These are phyloP conservation scores for Tor tambroides DNA, from an alignment of 2,113 vertebrate species.

Conservation along the genomic window DNA sequence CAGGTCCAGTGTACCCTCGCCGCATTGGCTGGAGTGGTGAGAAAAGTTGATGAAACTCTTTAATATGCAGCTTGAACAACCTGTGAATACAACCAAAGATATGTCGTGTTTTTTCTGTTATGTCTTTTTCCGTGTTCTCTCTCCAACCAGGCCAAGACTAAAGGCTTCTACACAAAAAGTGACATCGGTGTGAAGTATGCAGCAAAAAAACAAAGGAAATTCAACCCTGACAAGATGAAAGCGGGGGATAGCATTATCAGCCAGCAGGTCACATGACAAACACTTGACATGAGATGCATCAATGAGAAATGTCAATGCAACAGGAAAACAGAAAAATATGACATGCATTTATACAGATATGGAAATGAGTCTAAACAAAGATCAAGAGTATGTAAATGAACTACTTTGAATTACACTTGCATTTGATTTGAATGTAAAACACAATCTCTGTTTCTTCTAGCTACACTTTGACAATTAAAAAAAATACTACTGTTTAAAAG, in stretches of 20 bases:
- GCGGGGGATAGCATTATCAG: conserved; percentile 90
- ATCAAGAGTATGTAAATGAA: background rate
- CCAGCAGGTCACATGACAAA: conserved; percentile 79
- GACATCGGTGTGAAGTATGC: conserved; percentile 88
- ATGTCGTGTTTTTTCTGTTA: background rate
- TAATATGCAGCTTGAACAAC: background rate
- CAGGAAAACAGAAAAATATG: background rate
- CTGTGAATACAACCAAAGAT: background rate
- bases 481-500: background rate
- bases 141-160: conserved; percentile 84
- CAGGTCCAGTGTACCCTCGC: conserved; percentile 90
- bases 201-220: conserved; percentile 85
- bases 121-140: background rate
- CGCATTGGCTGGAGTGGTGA: conserved; percentile 90
- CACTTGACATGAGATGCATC: background rate
- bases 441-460: background rate
- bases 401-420: background rate
- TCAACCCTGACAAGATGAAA: conserved; percentile 83
- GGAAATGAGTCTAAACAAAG: background rate
- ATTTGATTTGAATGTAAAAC: background rate
- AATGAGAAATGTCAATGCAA: background rate
- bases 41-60: conserved; percentile 38
- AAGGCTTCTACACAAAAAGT: conserved; percentile 84
- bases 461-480: background rate
- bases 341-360: background rate